Evolutionary conservation across 2,888 invertebrate species (phyloP).

Genomic region (Neoaliturus tenellus): DNA sequence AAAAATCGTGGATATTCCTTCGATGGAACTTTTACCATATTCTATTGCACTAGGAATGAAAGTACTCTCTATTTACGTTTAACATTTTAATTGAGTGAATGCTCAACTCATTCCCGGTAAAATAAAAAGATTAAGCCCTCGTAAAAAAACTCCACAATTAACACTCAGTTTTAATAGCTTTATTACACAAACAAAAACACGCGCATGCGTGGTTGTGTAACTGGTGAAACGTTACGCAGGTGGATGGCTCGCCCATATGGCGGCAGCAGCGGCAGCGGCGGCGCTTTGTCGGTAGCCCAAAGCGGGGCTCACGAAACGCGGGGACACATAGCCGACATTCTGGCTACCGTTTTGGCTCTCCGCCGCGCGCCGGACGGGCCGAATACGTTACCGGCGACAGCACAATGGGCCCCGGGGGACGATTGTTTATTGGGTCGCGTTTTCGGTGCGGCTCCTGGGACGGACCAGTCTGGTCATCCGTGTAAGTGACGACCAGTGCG

Average conservation of each 20-base stretch:
- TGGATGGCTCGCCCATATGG: constrained; percentile 35
- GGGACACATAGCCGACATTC: constrained; percentile 58
- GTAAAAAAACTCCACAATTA: too few species aligned
- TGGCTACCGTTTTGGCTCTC: constrained; percentile 46
- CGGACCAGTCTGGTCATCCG: not conserved
- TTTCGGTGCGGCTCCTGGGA: constrained; percentile 19
- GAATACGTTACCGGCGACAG: constrained; percentile 33
- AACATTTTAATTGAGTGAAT: too few species aligned
- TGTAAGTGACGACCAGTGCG: constrained; percentile 27
- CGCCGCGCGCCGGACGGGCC: constrained; percentile 13
- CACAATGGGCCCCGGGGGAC: constrained; percentile 24
- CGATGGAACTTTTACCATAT: too few species aligned
- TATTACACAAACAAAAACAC: too few species aligned
- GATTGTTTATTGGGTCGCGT: constrained; percentile 37
- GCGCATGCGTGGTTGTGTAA: too few species aligned
- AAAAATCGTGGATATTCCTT: too few species aligned
- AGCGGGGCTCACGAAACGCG: constrained; percentile 38
- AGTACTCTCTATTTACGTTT: too few species aligned
- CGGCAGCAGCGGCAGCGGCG: constrained; percentile 27
- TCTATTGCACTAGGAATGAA: too few species aligned
- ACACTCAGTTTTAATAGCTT: too few species aligned
- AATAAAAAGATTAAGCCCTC: too few species aligned
- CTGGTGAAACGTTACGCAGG: too few species aligned
- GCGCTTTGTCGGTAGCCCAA: constrained; percentile 23
- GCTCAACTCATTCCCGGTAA: too few species aligned